Conservation (phyloP, 2,797 vertebrate genomes). For the Catamblyrhynchus diadema region DNA sequence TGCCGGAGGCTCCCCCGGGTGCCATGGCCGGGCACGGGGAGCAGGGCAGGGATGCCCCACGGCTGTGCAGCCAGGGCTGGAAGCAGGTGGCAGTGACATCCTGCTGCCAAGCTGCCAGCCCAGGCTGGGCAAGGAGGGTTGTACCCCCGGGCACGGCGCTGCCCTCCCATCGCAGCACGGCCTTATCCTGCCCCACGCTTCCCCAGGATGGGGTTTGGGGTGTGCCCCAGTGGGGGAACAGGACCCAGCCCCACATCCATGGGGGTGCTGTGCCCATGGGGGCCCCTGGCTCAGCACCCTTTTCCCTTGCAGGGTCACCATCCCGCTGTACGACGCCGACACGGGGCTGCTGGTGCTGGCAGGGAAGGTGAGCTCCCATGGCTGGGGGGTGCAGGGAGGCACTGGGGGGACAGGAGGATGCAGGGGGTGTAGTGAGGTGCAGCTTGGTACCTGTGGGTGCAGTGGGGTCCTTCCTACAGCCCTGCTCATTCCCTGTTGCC, state of each 20-base stretch:
- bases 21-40: background rate
- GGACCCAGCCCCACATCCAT: accelerated
- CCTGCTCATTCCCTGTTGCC: background rate
- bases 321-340: slow-evolving; percentile 87
- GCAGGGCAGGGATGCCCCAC: background rate
- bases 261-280: background rate
- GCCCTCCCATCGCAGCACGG: accelerated
- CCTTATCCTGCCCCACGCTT: background rate
- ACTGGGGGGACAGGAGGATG: background rate
- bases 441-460: background rate
- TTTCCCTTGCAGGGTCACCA: slow-evolving; percentile 75
- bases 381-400: too few species aligned
- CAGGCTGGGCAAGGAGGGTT: background rate
- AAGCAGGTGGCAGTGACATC: background rate
- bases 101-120: background rate
- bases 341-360: slow-evolving; percentile 86
- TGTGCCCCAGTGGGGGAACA: background rate
- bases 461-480: background rate
- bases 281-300: accelerated
- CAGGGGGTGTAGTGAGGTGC: background rate
- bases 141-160: background rate
- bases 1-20: accelerated
- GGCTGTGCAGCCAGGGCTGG: accelerated
- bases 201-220: accelerated
- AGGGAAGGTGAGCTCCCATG: slow-evolving; percentile 80